Percentiles rank a stretch among this genome's conserved stretches.
phyloP scores from a whole-genome alignment of 2,797 vertebrate genomes.

The Cryptoprocta ferox region DNA sequence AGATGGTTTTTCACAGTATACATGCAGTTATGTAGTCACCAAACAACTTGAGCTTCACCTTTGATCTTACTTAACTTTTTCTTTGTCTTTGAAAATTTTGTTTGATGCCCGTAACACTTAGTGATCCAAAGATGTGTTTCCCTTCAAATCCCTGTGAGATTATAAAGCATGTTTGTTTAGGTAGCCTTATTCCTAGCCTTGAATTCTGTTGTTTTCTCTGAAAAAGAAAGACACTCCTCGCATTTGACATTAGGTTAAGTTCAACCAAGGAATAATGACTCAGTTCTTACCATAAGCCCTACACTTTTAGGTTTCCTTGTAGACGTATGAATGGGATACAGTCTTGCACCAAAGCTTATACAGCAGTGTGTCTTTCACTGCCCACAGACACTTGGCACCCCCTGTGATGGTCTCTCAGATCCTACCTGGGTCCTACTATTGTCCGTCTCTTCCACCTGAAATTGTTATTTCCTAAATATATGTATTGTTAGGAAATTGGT shows the following conservation, averaged over 20 bases:
- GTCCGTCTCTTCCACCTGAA: not conserved
- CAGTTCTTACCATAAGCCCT: not conserved
- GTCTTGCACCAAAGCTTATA: not conserved
- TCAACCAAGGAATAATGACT: not conserved
- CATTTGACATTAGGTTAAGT: not conserved
- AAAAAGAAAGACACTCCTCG: not conserved
- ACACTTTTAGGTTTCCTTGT: not conserved
- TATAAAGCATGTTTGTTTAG: not conserved
- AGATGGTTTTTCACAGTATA: not conserved
- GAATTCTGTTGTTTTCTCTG: not conserved
- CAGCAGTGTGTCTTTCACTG: not conserved
- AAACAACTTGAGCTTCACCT: not conserved
- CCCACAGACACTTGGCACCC: not conserved
- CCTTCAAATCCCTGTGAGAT: not conserved
- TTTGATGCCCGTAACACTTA: not conserved
- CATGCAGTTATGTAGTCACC: not conserved
- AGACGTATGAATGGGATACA: not conserved
- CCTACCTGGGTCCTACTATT: not conserved
- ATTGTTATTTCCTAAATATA: not conserved
- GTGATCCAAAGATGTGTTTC: not conserved
- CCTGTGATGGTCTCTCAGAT: not conserved
- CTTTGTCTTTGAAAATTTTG: not conserved
- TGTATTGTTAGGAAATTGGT: not conserved
- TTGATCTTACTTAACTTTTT: not conserved
- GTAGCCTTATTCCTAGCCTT: not conserved